Conservation (phyloP, 2,888 invertebrate species). For the Phania funesta region DNA sequence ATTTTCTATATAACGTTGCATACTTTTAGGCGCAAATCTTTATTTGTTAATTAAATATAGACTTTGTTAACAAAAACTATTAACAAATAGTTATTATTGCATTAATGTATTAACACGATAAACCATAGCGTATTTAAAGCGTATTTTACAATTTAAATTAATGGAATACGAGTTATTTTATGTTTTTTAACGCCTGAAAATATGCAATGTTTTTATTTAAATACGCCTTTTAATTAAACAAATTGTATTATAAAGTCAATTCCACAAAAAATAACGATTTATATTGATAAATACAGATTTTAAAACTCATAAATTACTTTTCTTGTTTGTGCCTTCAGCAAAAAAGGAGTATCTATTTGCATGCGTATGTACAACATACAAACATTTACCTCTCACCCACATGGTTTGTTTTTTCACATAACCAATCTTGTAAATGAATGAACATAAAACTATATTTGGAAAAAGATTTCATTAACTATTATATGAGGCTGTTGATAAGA, state of each 20-base stretch:
- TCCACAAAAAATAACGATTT: background rate
- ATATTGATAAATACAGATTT: background rate
- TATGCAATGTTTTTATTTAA: too few relatives aligned
- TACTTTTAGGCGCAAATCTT: too few relatives aligned
- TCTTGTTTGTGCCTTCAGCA: background rate
- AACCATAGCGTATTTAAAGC: too few relatives aligned
- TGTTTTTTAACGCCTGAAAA: too few relatives aligned
- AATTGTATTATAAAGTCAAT: background rate
- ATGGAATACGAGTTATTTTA: too few relatives aligned
- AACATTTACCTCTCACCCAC: background rate
- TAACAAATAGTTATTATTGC: too few relatives aligned
- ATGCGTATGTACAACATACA: background rate
- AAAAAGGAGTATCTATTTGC: background rate
- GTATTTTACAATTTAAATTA: too few relatives aligned
- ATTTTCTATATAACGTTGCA: too few relatives aligned
- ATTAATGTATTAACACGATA: too few relatives aligned
- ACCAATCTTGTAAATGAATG: background rate
- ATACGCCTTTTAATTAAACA: too few relatives aligned
- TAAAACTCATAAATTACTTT: background rate
- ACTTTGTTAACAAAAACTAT: too few relatives aligned
- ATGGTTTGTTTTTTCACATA: background rate
- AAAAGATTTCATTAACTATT: background rate
- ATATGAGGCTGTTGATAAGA: background rate
- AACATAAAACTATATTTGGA: background rate
- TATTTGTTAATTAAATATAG: too few relatives aligned